These are phyloP conservation scores for Oeneis ivallda DNA, from an alignment of 2,888 invertebrate species.

Conservation along the genomic window DNA sequence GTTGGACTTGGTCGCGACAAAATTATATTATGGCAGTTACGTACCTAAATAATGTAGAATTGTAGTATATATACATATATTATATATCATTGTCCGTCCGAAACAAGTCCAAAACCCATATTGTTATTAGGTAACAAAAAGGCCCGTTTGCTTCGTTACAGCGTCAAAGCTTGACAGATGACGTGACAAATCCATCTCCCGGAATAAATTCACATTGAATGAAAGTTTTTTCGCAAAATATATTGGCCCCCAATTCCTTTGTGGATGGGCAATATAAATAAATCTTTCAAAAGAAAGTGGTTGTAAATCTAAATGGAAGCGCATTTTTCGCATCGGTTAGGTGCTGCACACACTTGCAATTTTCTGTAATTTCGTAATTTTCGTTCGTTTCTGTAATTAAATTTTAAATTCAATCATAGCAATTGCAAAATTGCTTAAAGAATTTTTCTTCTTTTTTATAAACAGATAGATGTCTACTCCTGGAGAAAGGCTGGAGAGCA, in stretches of 20 bases:
- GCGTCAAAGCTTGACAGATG: constrained; percentile 48
- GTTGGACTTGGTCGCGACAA: not conserved
- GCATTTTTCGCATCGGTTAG: constrained; percentile 21
- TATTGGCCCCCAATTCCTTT: constrained; percentile 39
- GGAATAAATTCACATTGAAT: constrained; percentile 52
- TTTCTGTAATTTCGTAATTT: no score
- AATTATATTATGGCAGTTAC: not conserved
- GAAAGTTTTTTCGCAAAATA: constrained; percentile 41
- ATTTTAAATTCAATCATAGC: no score
- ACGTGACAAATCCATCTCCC: constrained; percentile 56
- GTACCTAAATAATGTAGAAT: not conserved
- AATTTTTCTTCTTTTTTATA: no score
- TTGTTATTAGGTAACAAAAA: constrained; percentile 38
- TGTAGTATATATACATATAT: constrained; percentile 16
- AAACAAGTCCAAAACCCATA: constrained; percentile 31
- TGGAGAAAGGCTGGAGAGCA: no score
- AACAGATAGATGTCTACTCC: no score
- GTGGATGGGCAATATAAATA: constrained; percentile 41
- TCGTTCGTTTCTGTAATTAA: no score
- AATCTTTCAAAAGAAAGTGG: constrained; percentile 43
- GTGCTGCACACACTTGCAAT: not conserved
- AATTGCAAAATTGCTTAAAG: no score
- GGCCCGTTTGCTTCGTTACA: constrained; percentile 30
- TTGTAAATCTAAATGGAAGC: constrained; percentile 42
- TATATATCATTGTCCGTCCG: constrained; percentile 19